Percentiles rank a stretch among this genome's conserved stretches.
Evolutionary conservation across 2,797 vertebrate species (phyloP).

Genomic region (Coendou prehensilis): DNA sequence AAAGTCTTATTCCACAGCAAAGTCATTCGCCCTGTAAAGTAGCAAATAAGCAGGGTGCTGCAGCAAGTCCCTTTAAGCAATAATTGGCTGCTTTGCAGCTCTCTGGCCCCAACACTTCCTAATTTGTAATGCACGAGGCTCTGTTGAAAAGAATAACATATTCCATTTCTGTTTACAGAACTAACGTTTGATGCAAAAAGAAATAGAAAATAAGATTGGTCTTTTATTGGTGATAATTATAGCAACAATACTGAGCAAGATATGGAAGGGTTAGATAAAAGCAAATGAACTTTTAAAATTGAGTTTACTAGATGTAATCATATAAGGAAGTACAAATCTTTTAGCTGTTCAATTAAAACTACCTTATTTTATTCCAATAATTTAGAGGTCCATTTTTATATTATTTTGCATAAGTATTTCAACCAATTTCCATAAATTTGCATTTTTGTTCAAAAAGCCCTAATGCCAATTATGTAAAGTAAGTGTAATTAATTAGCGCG

Average conservation of each 20-base stretch:
- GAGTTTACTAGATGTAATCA: conserved; percentile 77
- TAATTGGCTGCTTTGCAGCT: conserved; percentile 71
- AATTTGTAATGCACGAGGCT: conserved; percentile 72
- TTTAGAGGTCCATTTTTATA: conserved; percentile 75
- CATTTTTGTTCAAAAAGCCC: conserved; percentile 81
- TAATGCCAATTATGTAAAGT: conserved; percentile 85
- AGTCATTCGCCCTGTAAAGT: conserved; percentile 58
- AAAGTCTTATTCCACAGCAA: not conserved
- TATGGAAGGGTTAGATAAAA: conserved; percentile 82
- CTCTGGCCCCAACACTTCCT: conserved; percentile 62
- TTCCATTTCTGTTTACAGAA: conserved; percentile 80
- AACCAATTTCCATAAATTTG: conserved; percentile 85
- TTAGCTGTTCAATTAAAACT: conserved; percentile 80
- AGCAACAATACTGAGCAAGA: conserved; percentile 73
- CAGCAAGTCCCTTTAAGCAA: conserved; percentile 66
- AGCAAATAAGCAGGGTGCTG: not conserved
- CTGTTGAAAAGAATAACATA: conserved; percentile 79
- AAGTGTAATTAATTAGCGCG: conserved; percentile 83
- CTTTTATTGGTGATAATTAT: conserved; percentile 84
- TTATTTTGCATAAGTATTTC: conserved; percentile 83
- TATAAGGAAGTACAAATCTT: conserved; percentile 75
- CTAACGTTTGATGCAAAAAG: conserved; percentile 67
- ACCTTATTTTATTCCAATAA: conserved; percentile 80
- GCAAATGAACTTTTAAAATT: conserved; percentile 82
- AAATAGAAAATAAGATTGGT: conserved; percentile 81